Percentiles rank a stretch among this genome's conserved stretches.
Conservation (phyloP, 2,113 vertebrate species). For the Salvelinus sp. region DNA sequence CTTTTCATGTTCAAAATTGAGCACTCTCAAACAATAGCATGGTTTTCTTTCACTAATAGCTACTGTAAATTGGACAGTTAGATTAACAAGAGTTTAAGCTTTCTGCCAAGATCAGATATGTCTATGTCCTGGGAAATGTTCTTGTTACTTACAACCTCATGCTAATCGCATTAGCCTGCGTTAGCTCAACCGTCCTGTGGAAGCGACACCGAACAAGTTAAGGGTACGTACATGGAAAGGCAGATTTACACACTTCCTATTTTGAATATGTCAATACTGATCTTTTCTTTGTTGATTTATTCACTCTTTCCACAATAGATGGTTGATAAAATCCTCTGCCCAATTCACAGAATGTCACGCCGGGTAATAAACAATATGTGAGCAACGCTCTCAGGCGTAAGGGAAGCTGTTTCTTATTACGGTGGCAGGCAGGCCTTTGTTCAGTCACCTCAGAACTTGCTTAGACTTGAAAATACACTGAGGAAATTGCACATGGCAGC, state of each 20-base stretch:
- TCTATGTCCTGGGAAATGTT: too few relatives aligned
- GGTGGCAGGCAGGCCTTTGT: neutral
- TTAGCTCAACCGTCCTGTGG: too few relatives aligned
- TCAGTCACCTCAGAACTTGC: neutral
- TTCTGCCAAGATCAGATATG: too few relatives aligned
- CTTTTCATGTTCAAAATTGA: too few relatives aligned
- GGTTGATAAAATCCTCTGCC: neutral
- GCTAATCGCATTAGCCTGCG: too few relatives aligned
- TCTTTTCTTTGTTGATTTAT: neutral
- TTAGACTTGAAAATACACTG: neutral
- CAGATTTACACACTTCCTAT: conserved; percentile 26
- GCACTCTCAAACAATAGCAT: too few relatives aligned
- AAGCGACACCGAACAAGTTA: too few relatives aligned
- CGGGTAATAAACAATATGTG: neutral
- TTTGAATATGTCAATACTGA: conserved; percentile 24
- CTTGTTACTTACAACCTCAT: too few relatives aligned
- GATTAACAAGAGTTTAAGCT: too few relatives aligned
- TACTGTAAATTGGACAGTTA: too few relatives aligned
- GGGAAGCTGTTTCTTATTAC: neutral
- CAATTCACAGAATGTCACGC: neutral
- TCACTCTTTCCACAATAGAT: neutral
- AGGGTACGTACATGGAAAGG: conserved; percentile 9
- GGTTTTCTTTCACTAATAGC: too few relatives aligned
- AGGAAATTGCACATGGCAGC: conserved; percentile 16
- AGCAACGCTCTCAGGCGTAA: neutral